Percentiles rank a stretch among this genome's conserved stretches.
Evolutionary conservation across 2,888 invertebrate genomes (phyloP).

Genomic region (Tenthredo scrophulariae): DNA sequence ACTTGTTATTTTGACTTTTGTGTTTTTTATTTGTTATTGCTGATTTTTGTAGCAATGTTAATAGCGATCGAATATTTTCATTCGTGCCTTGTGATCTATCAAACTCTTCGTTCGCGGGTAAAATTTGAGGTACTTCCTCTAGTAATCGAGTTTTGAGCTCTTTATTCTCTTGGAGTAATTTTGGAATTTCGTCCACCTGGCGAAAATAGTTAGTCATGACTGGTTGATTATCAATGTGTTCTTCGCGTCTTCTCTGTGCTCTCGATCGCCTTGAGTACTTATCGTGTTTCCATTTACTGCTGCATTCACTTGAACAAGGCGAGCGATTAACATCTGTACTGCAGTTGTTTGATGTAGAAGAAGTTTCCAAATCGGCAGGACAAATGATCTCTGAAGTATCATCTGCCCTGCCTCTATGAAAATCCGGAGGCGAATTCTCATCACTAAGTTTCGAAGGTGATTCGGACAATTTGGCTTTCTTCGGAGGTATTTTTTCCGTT

Average conservation of each 20-base stretch:
- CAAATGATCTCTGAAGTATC: neutral
- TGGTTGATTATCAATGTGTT: slow-evolving; percentile 3
- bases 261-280: slow-evolving; percentile 20
- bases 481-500: too few species aligned
- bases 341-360: neutral
- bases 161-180: slow-evolving; percentile 6
- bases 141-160: slow-evolving; percentile 18
- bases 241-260: neutral
- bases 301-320: neutral
- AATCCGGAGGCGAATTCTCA: too few species aligned
- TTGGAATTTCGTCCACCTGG: neutral
- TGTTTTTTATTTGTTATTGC: neutral
- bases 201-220: slow-evolving; percentile 16
- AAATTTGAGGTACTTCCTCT: slow-evolving; percentile 18
- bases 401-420: slow-evolving; percentile 21
- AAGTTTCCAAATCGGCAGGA: slow-evolving; percentile 8
- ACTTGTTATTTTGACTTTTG: slow-evolving; percentile 15
- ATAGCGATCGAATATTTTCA: slow-evolving; percentile 8
- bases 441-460: neutral
- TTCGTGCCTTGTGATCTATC: neutral
- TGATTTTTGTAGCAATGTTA: neutral
- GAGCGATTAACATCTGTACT: too few species aligned
- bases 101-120: neutral
- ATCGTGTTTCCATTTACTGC: slow-evolving; percentile 16
- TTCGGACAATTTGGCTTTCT: too few species aligned